Conservation (phyloP, 2,113 vertebrate genomes). For the Psilopogon haemacephalus region DNA sequence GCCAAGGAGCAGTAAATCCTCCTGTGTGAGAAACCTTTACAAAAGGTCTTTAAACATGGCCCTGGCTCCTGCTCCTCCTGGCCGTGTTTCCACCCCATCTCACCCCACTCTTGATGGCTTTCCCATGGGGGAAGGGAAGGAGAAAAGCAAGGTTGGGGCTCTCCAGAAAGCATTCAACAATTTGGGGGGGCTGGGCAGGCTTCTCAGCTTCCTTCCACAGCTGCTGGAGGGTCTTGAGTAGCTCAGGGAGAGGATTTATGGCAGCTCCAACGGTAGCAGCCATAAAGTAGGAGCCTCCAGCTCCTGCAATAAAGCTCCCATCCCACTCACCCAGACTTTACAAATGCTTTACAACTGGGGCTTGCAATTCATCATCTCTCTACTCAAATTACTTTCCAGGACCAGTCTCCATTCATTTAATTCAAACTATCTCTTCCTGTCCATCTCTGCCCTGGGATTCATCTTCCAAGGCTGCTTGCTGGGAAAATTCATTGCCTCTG, state of each 20-base stretch:
- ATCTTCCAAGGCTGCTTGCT: background rate
- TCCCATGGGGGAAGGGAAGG: fast-evolving
- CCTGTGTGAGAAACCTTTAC: background rate
- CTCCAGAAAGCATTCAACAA: fast-evolving
- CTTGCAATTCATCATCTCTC: background rate
- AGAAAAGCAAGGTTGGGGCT: background rate
- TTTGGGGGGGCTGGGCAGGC: fast-evolving
- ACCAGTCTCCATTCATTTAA: background rate
- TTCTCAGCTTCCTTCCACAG: background rate
- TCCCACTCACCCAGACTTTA: background rate
- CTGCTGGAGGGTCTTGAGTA: background rate
- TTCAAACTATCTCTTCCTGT: background rate
- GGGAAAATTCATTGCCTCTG: background rate
- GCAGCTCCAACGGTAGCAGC: background rate
- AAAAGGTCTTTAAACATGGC: background rate
- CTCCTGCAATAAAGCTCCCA: background rate
- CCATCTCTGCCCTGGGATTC: background rate
- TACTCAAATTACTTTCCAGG: background rate
- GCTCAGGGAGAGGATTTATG: background rate
- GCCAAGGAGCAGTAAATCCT: background rate
- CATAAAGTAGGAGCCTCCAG: background rate
- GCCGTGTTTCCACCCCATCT: background rate
- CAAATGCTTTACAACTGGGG: background rate
- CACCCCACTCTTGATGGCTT: fast-evolving
- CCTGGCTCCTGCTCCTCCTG: background rate